Percentiles rank a stretch among this genome's conserved stretches.
phyloP scores from a whole-genome alignment of 2,113 vertebrate species.

The Trichechus manatus region DNA sequence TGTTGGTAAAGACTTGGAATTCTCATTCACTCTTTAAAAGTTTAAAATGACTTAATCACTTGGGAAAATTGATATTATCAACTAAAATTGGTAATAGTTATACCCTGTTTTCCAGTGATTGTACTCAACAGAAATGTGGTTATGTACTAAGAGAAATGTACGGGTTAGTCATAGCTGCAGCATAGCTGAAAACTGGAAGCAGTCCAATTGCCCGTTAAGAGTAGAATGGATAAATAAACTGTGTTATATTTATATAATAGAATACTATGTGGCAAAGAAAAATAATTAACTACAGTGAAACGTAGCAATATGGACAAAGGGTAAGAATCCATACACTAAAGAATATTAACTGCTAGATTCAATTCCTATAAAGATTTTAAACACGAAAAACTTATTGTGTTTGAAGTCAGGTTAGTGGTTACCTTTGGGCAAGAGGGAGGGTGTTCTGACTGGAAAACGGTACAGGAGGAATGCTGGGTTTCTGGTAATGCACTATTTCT shows the following conservation, averaged over 20 bases:
- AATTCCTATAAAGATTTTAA: background rate
- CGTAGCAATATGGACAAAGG: background rate
- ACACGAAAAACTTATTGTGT: background rate
- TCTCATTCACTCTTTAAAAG: too few species aligned
- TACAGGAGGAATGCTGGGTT: background rate
- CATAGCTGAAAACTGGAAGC: too few species aligned
- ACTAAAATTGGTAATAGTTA: too few species aligned
- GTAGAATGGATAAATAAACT: too few species aligned
- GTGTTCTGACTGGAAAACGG: background rate
- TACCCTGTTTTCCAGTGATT: too few species aligned
- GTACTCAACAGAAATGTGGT: too few species aligned
- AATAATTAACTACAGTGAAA: background rate
- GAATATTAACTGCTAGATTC: background rate
- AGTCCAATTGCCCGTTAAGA: too few species aligned
- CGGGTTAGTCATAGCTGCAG: too few species aligned
- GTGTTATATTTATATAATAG: background rate
- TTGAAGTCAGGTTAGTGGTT: background rate
- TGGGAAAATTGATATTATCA: too few species aligned
- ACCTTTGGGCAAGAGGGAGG: background rate
- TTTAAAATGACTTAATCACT: too few species aligned
- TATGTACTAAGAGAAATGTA: too few species aligned
- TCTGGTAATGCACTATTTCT: background rate
- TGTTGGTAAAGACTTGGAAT: too few species aligned
- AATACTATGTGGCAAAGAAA: background rate
- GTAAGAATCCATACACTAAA: background rate